Evolutionary conservation across 2,113 vertebrate species (phyloP).

Genomic region (Callopanchax toddi): DNA sequence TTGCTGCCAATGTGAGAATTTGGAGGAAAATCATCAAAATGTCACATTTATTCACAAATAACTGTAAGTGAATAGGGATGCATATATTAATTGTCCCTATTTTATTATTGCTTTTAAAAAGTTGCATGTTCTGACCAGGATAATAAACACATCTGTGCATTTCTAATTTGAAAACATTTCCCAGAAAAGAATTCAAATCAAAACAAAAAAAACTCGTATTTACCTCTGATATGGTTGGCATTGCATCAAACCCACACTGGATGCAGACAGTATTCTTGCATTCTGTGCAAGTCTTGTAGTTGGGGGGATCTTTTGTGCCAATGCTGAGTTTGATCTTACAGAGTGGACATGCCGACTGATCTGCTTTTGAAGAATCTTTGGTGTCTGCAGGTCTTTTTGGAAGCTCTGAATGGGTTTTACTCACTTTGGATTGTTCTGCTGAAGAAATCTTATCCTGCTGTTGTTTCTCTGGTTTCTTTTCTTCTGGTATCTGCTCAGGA

Average conservation of each 20-base stretch:
- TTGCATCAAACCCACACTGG: constrained; percentile 95
- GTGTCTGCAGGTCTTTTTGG: constrained; percentile 43
- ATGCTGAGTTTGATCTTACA: constrained; percentile 88
- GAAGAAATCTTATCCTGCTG: constrained; percentile 57
- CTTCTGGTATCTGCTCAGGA: constrained; percentile 53
- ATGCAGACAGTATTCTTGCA: constrained; percentile 91
- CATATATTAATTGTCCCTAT: too few relatives aligned
- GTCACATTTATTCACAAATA: neutral
- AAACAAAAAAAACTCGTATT: neutral
- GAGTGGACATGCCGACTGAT: constrained; percentile 81
- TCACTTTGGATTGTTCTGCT: constrained; percentile 43
- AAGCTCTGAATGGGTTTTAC: constrained; percentile 34
- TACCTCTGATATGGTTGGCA: constrained; percentile 83
- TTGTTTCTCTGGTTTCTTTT: constrained; percentile 69
- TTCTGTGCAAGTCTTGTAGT: constrained; percentile 91
- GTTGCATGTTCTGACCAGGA: too few relatives aligned
- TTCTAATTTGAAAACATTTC: neutral
- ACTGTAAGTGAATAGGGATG: too few relatives aligned
- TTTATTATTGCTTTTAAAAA: too few relatives aligned
- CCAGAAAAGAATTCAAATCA: neutral
- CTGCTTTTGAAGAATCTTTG: constrained; percentile 44
- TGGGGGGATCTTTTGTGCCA: constrained; percentile 83
- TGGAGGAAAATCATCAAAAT: neutral
- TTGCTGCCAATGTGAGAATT: neutral
- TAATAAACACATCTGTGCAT: too few relatives aligned